Base-by-base conservation (phyloP, 2,888 invertebrate genomes). In the Galeopsomyia nigrocyanea region DNA sequence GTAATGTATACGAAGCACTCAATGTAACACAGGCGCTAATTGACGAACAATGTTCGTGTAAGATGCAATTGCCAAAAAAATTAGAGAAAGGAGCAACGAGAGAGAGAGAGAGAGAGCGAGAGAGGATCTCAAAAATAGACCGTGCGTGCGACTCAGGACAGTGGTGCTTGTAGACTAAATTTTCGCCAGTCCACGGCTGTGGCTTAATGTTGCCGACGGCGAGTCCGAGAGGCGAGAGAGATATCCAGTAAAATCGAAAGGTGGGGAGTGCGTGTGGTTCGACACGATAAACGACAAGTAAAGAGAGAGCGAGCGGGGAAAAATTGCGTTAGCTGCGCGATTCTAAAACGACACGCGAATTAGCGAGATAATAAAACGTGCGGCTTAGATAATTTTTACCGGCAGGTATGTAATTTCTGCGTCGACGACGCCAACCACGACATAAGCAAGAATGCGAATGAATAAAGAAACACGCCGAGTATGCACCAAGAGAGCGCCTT, bases 101-200 rank as follows among this genome's bases (percentile, higher is more conserved):
- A 7, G 31, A 31, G 7, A 31, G 31, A 31, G 3, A 31, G 31
- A 31, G 31, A 31, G 31, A n/a, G 26, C 26, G 5, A 26, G 26
- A 26, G 26, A n/a, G 7, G 19, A 5, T 16, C 13, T 58, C 14
- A 13, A 26, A 31, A 31, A 21, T 21, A 58, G 9, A 21, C 49
- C n/a, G 50, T 57, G 22, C 49, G 60, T 64, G 17, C 16, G 55
- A 60, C 64, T 55, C 68, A 31, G 9, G 46, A 55, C 60, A 64
- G 31, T 60, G 21, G 57, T 51, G 63, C 46, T 26, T 68, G 58
- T 55, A 68, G 60, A 73, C 73, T 73, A 68, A 55, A 68, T 68
- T 60, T 68, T 60, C 50, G 55, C 50, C 50, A 60, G 63, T 53
- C 17, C 53, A 56, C 51, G 47, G 10, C 26, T 17, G 16, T 39